Evolutionary conservation across 2,797 vertebrate genomes (phyloP), one percentile per base, ranked within the genome.

Genomic region (Onychomys torridus): DNA sequence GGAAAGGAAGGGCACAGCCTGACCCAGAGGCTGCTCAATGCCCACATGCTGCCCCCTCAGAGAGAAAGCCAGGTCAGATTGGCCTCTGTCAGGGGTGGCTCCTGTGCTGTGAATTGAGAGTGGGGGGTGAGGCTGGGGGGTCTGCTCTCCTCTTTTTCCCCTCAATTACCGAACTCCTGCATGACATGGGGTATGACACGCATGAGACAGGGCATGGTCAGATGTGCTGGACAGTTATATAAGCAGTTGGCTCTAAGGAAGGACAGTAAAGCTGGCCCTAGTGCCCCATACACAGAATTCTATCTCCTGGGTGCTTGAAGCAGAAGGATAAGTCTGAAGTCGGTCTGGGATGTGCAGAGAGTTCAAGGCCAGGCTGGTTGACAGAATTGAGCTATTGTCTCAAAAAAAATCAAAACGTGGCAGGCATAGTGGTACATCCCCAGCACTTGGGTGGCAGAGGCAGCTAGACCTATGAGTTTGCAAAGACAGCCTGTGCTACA

Each of bases 171-270:
- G 67, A 67, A 82, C 46, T 11, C 32, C n/a, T 63, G 34, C 59
- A 78, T 43, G 9, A 85, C 40, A 19, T 40, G n/a, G 63, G 49
- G 37, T 19, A 40, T n/a, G 84, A 76, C 76, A 5, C 3, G 29
- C 61, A 55, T 32, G 2, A 0, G 2, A 17, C 2, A 12, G 0
- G 11, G 21, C 3, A 1, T 0, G 46, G 32, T 52, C 63, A 37
- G 57, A 12, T 6, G 9, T 55, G 29, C 0, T 2, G 63, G 59
- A 12, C n/a, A 17, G 84, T 40, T 37, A 43, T 16, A 52, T 17
- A 9, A 69, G 67, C 79, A 29, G 55, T 23, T 25, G 52, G 23
- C 76, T 76, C 2, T 61, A 7, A 69, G 87, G 55, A 76, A 40
- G 49, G 29, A 37, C 14, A 7, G 16, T 29, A 23, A 23, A 88